phyloP scores from a whole-genome alignment of 1,140 invertebrate species.

The Drosophila malerkotliana region DNA sequence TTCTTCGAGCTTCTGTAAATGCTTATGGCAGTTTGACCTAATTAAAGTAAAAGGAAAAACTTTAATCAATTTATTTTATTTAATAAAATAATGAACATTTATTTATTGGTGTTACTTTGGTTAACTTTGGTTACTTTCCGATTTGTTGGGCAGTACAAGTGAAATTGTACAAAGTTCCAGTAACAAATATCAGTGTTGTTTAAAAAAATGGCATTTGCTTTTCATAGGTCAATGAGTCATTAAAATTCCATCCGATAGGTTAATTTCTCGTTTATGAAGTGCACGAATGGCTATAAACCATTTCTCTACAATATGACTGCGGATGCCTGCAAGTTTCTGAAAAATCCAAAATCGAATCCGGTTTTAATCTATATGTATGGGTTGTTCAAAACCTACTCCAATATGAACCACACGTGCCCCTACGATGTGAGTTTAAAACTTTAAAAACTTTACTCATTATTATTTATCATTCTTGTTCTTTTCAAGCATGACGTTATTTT shows the following conservation, averaged over 20 bases:
- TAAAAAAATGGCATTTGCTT: neutral
- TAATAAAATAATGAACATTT: no score
- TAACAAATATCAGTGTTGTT: neutral
- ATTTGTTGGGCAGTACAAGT: neutral
- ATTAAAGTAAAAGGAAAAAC: no score
- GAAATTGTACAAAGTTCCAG: neutral
- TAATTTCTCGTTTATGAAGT: neutral
- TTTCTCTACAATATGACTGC: neutral
- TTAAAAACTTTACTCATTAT: no score
- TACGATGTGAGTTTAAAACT: neutral
- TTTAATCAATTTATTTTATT: no score
- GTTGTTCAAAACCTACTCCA: neutral
- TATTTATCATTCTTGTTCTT: no score
- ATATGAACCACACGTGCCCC: neutral
- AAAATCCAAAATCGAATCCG: neutral
- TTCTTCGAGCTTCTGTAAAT: no score
- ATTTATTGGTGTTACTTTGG: no score
- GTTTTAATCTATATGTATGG: neutral
- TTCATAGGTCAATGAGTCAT: neutral
- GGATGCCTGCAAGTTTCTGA: neutral
- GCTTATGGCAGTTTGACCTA: no score
- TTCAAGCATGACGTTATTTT: no score
- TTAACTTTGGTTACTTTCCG: no score
- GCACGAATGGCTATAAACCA: neutral
- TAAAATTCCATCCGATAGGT: neutral